phyloP scores from a whole-genome alignment of 2,888 invertebrate genomes.

The Ennomos erosarius region DNA sequence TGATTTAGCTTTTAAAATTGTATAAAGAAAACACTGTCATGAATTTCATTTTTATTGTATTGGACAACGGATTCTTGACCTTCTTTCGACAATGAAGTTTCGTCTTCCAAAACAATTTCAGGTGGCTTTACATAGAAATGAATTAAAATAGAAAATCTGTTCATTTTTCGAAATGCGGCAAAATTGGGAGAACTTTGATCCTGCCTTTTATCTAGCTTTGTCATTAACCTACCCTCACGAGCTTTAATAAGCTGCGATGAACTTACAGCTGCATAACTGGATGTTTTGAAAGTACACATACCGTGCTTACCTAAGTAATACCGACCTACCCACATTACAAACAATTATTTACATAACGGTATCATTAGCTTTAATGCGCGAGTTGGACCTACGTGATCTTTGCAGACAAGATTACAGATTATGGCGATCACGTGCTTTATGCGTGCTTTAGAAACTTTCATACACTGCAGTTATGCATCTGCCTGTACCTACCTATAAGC shows the following conservation, averaged over 20 bases:
- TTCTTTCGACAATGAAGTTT: not conserved
- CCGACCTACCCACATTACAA: too few species aligned
- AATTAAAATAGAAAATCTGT: too few species aligned
- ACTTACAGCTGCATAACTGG: not conserved
- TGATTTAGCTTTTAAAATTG: conserved; percentile 10
- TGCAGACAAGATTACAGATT: conserved; percentile 2
- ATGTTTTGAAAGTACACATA: conserved; percentile 3
- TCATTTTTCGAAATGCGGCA: too few species aligned
- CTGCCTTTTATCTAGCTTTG: too few species aligned
- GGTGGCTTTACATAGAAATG: too few species aligned
- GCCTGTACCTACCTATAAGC: too few species aligned
- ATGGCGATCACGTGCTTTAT: not conserved
- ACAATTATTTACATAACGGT: conserved; percentile 12
- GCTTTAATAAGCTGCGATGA: too few species aligned
- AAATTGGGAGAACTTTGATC: too few species aligned
- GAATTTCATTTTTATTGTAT: conserved; percentile 1
- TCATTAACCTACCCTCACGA: too few species aligned
- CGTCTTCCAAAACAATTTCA: not conserved
- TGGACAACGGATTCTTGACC: conserved; percentile 1
- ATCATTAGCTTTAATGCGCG: conserved; percentile 9
- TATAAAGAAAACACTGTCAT: not conserved
- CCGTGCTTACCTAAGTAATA: too few species aligned
- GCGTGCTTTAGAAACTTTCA: conserved; percentile 5
- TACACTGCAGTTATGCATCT: not conserved
- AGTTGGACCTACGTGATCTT: conserved; percentile 7